phyloP scores from a whole-genome alignment of 2,888 invertebrate species.

The Euplagia quadripunctaria region DNA sequence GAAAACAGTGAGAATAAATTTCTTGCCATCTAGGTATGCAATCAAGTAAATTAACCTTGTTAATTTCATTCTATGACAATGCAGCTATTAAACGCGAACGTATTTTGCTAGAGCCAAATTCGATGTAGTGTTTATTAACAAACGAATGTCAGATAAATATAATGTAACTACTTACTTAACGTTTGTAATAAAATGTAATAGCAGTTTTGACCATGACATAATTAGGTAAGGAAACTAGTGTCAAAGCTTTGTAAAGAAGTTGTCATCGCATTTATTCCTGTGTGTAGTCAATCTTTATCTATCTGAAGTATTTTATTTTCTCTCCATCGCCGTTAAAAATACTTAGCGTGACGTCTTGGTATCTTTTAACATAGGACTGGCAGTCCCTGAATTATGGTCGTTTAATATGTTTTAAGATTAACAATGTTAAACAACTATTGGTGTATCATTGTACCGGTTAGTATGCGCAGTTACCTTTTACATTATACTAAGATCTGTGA shows the following conservation, averaged over 20 bases:
- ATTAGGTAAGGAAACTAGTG: neutral
- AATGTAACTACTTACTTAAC: conserved; percentile 5
- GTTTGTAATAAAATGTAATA: conserved; percentile 12
- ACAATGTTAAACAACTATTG: neutral
- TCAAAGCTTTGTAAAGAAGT: neutral
- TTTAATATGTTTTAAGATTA: neutral
- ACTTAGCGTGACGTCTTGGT: neutral
- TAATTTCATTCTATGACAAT: conserved; percentile 24
- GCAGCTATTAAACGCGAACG: conserved; percentile 14
- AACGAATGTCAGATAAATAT: conserved; percentile 10
- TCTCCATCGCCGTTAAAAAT: neutral
- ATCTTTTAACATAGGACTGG: neutral
- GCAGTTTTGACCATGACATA: conserved; percentile 2
- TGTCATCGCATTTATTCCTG: neutral
- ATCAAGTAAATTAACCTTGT: conserved; percentile 31
- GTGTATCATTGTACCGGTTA: neutral
- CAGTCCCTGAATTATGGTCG: neutral
- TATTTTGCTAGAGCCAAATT: conserved; percentile 4
- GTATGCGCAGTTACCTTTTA: neutral
- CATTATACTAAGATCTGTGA: neutral
- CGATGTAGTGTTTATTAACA: conserved; percentile 8
- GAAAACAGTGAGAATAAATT: conserved; percentile 60
- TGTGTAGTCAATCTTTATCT: neutral
- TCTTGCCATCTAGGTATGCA: conserved; percentile 43
- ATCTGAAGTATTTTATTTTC: neutral